These are phyloP conservation scores for Dipodomys spectabilis DNA, from an alignment of 2,113 vertebrate species.

Conservation along the genomic window DNA sequence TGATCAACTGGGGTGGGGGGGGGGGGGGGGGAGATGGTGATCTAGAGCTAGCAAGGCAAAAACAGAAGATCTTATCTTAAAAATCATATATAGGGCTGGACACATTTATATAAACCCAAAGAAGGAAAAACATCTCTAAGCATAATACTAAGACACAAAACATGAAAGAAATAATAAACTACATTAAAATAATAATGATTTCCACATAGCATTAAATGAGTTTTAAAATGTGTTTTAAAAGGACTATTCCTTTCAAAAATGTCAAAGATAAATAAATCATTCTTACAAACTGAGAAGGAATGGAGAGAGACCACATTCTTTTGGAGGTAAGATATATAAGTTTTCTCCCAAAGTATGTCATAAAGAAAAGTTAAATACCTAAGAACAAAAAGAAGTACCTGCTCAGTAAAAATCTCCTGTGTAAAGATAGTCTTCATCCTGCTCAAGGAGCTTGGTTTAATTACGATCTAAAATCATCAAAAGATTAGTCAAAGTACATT, in stretches of 20 bases:
- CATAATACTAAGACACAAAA: too few relatives aligned
- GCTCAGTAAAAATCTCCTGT: conserved; percentile 99
- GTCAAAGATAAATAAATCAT: conserved; percentile 52
- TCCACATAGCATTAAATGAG: too few relatives aligned
- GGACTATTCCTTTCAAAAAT: conserved; percentile 30
- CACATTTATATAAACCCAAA: too few relatives aligned
- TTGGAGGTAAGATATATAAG: conserved; percentile 43
- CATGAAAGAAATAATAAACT: too few relatives aligned
- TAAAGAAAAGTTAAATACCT: conserved; percentile 39
- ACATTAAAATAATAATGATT: too few relatives aligned
- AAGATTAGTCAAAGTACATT: conserved; percentile 7
- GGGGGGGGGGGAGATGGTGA: too few relatives aligned
- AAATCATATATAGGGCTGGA: too few relatives aligned
- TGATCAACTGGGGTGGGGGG: too few relatives aligned
- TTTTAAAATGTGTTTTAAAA: not conserved
- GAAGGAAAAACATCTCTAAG: too few relatives aligned
- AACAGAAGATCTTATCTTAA: too few relatives aligned
- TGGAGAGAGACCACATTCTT: not conserved
- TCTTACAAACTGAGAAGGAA: conserved; percentile 3
- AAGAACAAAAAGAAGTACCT: conserved; percentile 88
- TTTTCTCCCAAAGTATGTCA: conserved; percentile 1
- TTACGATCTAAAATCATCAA: conserved; percentile 92
- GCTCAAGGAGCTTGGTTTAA: conserved; percentile 97
- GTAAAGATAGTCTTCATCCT: conserved; percentile 99
- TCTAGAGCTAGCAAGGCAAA: too few relatives aligned